Conservation (phyloP, 2,888 invertebrate species). For the Rhingia campestris region DNA sequence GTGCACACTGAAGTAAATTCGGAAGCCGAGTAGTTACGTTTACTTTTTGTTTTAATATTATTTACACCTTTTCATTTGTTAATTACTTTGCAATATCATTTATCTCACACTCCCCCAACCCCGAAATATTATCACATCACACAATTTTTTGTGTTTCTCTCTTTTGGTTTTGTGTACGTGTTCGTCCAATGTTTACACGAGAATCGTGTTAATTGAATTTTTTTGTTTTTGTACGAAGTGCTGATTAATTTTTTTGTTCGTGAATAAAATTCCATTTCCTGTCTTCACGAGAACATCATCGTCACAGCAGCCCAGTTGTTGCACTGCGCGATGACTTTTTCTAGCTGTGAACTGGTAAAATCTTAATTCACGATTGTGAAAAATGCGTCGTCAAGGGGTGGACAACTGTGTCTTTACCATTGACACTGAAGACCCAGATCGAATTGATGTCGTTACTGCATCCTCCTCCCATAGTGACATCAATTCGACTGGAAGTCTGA, state of each 20-base stretch:
- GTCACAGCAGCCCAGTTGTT: not conserved
- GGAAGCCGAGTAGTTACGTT: slow-evolving; percentile 57
- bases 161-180: slow-evolving; percentile 9
- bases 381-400: slow-evolving; percentile 69
- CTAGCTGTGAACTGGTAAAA: not conserved
- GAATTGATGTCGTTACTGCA: slow-evolving; percentile 75
- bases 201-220: slow-evolving; percentile 40
- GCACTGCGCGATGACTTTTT: slow-evolving; percentile 19
- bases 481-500: slow-evolving; percentile 75
- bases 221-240: slow-evolving; percentile 24
- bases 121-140: not conserved
- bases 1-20: slow-evolving; percentile 5
- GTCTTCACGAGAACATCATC: not conserved
- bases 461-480: slow-evolving; percentile 76
- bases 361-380: slow-evolving; percentile 13
- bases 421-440: slow-evolving; percentile 74
- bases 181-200: slow-evolving; percentile 23
- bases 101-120: not conserved
- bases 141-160: not conserved
- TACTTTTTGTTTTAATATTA: slow-evolving; percentile 43
- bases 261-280: slow-evolving; percentile 44
- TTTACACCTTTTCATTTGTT: slow-evolving; percentile 57
- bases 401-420: slow-evolving; percentile 74
- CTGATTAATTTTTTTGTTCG: slow-evolving; percentile 11
- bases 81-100: slow-evolving; percentile 49